These are phyloP conservation scores for Eupithecia vulgata DNA, from an alignment of 2,888 invertebrate species.

Conservation along the genomic window DNA sequence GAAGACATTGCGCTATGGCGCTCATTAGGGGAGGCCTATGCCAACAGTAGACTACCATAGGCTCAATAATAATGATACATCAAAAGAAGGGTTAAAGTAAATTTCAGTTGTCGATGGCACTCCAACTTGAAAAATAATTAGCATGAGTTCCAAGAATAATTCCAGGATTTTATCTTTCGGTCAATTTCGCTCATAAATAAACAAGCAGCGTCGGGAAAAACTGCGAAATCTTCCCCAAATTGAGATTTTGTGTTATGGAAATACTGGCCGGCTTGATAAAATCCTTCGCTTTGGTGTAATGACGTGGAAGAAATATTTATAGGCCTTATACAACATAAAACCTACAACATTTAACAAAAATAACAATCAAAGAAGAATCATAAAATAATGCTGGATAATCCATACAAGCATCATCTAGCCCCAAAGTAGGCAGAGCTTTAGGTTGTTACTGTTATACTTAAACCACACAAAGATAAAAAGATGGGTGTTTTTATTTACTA, in stretches of 20 bases:
- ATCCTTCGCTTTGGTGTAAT: neutral
- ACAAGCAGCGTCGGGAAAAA: constrained; percentile 18
- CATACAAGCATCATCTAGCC: too few species aligned
- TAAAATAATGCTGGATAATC: too few species aligned
- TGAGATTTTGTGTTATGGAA: constrained; percentile 7
- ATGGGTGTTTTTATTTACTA: too few species aligned
- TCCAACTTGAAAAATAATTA: constrained; percentile 24
- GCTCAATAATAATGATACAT: too few species aligned
- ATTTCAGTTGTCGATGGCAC: neutral
- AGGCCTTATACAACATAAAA: neutral
- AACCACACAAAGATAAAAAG: too few species aligned
- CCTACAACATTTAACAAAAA: neutral
- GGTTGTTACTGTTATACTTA: too few species aligned
- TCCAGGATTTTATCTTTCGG: constrained; percentile 18
- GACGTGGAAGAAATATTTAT: neutral
- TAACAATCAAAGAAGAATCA: neutral
- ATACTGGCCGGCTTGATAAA: neutral
- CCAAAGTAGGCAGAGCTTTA: too few species aligned
- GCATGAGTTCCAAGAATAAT: constrained; percentile 25
- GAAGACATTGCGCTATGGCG: too few species aligned
- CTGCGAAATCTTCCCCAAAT: constrained; percentile 9
- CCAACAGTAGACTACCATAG: too few species aligned
- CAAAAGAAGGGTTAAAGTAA: neutral
- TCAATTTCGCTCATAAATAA: constrained; percentile 31
- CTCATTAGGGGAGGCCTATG: too few species aligned